Base-by-base conservation (phyloP, 2,888 invertebrate species). In the Acanthococcus lagerstroemiae region DNA sequence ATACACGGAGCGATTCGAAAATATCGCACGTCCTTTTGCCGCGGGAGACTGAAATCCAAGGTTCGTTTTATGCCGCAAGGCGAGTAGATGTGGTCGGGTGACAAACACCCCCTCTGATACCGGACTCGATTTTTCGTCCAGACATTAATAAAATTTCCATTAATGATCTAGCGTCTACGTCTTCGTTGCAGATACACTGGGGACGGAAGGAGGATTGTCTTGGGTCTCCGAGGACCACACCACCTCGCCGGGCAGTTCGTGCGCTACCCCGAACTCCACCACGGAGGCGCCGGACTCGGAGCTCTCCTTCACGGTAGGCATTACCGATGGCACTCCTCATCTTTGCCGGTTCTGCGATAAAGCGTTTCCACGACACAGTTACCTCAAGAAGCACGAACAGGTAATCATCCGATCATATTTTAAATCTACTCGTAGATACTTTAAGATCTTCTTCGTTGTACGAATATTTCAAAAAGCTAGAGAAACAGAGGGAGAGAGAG, bases 351-450 rank as follows among this genome's bases (percentile, higher is more conserved):
- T 89, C 80, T 94, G 93, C 80, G 89, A 92, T 75, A 88, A 90
- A 77, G 89, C 91, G 71, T 93, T 92, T 78, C 87, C 91, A 19
- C 82, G 90, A 72, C 84, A 88, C 71, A 88, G 88, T 70, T 88
- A 89, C 76, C 83, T 93, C 72, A 90, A 90, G 79, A 88, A 90
- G 78, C 93, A 93, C 81, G 90, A 93, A 78, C 92, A 92, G 88
- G 92, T 92, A 77, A 68, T 69, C 54, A 7, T 15, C 37, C 7
- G 15, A 17, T 7, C 46, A 45, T 45, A 4, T 45, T 45, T 15
- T 4, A 7, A 45, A 45, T 45, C 15, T 45, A 45, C 4, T 15
- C 19, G 4, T 45, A 17, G 15, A 17, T 15, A 17, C 19, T 4
- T 45, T 19, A 45, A 4, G 17, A n/a, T 45, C 46, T 45, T 37